phyloP scores from a whole-genome alignment of 2,113 vertebrate genomes.

The Bostrychus sinensis region DNA sequence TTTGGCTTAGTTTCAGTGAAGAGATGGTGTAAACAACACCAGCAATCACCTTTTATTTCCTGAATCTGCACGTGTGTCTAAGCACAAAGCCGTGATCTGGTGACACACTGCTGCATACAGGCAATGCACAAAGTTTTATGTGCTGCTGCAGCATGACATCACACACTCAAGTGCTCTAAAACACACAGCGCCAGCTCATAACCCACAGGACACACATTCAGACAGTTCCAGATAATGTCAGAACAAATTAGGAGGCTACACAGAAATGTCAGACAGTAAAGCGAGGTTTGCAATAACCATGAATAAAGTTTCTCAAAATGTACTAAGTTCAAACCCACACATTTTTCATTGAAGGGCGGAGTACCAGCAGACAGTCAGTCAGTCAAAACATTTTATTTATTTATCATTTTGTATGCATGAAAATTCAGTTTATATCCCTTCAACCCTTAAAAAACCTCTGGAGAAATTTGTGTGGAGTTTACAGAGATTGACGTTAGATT shows the following conservation, averaged over 20 bases:
- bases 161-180: conserved; percentile 44
- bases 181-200: conserved; percentile 37
- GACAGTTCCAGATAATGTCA: conserved; percentile 59
- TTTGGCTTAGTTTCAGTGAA: neutral
- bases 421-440: conserved; percentile 57
- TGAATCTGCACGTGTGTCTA: neutral
- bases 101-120: conserved; percentile 21
- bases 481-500: conserved; percentile 62
- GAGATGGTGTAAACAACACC: neutral
- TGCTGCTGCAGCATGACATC: conserved; percentile 49
- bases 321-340: conserved; percentile 73
- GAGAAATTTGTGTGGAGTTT: conserved; percentile 59
- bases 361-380: conserved; percentile 60
- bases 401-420: conserved; percentile 65
- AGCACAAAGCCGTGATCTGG: conserved; percentile 8
- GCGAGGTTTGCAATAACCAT: conserved; percentile 22
- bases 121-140: conserved; percentile 1
- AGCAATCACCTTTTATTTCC: neutral
- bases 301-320: conserved; percentile 56
- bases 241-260: conserved; percentile 55
- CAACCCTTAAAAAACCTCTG: conserved; percentile 52
- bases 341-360: conserved; percentile 53
- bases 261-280: conserved; percentile 23
- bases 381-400: conserved; percentile 66
- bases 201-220: conserved; percentile 45